These are phyloP conservation scores for Rhabdomys dilectus DNA, from an alignment of 2,113 vertebrate genomes.

Conservation along the genomic window DNA sequence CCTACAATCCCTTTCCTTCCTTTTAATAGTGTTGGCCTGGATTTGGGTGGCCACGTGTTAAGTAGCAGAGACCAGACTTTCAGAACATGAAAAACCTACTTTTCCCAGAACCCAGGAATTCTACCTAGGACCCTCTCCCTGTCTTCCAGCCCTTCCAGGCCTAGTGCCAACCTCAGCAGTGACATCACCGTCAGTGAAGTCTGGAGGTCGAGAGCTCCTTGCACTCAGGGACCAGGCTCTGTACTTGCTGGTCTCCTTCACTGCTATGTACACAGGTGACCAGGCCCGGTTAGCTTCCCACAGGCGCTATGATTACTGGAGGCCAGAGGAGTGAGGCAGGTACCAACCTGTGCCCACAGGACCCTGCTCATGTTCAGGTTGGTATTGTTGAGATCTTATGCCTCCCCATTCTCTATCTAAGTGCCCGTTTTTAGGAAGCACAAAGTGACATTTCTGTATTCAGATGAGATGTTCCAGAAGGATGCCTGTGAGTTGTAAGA, in stretches of 20 bases:
- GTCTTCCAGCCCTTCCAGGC: background rate
- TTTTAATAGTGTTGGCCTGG: accelerated
- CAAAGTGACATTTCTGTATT: slow-evolving; percentile 54
- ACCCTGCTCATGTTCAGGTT: background rate
- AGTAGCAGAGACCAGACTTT: background rate
- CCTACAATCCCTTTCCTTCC: accelerated
- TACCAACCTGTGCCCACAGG: background rate
- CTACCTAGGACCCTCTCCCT: background rate
- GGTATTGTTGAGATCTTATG: too few species aligned
- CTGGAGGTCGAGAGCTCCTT: background rate
- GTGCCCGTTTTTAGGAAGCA: background rate
- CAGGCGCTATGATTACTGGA: background rate
- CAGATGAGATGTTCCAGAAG: slow-evolving; percentile 58
- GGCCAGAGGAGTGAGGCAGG: background rate
- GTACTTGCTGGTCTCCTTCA: background rate
- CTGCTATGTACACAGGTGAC: background rate
- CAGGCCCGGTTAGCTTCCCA: background rate
- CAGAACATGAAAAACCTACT: background rate
- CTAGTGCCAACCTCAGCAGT: background rate
- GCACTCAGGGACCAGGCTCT: background rate
- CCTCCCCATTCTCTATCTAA: background rate
- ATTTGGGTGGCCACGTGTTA: too few species aligned
- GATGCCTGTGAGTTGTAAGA: background rate
- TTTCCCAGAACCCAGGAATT: background rate
- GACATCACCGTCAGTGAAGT: background rate